Evolutionary conservation across 1,140 invertebrate species (phyloP), one percentile per base, ranked within the genome.

Genomic region (Diachasma alloeum): DNA sequence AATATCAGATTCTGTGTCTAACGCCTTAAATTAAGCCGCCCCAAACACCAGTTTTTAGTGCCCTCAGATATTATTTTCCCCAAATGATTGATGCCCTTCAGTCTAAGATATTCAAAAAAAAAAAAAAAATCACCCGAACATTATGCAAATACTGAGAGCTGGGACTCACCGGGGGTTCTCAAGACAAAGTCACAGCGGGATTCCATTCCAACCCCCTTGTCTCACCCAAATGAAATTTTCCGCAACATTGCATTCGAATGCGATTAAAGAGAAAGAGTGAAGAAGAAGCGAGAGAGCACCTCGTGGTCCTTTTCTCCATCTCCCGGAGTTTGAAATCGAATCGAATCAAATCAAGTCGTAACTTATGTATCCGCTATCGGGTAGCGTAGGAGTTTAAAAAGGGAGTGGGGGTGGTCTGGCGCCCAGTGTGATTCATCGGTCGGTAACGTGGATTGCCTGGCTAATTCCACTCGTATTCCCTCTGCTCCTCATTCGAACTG

Each of bases 221-320:
- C 71, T 63, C 26, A 36, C 74, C 84, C 83, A 85, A 87, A 90
- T 89, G 87, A 90, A 90, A 90, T 90, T 90, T 90, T 90, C 88
- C 87, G 83, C 86, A 85, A 90, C 88, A 90, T 90, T 90, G 88
- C 87, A 82, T 85, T 81, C 84, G 84, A 90, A 90, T 87, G 84
- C 86, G 89, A 90, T 90, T 90, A 89, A 90, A 88, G 84, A 84
- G 85, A 71, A 71, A 77, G 75, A 78, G 73, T 81, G 83, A 85
- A 77, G 81, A 86, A 86, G 84, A 81, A 78, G 77, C 8, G 26
- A 46, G 42, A 19, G 39, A 19, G 70, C 19, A 67, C 22, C 36
- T 48, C 31, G 31, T 44, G n/a, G 26, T 69, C 46, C 68, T 78
- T 66, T 15, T 15, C 66, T 11, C 17, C 56, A n/a, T 56, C 42